These are phyloP conservation scores for Eupithecia exiguata DNA, from an alignment of 2,888 invertebrate species.

Conservation along the genomic window DNA sequence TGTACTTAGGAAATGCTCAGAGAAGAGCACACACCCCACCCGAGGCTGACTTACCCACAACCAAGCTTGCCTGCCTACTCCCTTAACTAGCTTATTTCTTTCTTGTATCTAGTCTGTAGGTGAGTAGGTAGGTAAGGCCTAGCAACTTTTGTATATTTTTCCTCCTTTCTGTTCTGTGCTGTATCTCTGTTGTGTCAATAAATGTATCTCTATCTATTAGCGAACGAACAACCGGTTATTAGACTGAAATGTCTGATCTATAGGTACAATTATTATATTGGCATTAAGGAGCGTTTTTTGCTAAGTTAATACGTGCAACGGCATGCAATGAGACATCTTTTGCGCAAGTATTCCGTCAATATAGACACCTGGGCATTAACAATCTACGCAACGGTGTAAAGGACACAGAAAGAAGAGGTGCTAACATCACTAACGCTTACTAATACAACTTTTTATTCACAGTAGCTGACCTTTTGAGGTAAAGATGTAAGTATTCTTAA, in stretches of 20 bases:
- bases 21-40: too few relatives aligned
- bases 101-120: too few relatives aligned
- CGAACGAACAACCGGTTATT: background rate
- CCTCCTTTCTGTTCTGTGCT: too few relatives aligned
- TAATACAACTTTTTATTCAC: slow-evolving; percentile 41
- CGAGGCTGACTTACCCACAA: too few relatives aligned
- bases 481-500: slow-evolving; percentile 17
- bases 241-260: background rate
- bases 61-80: too few relatives aligned
- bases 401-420: slow-evolving; percentile 42
- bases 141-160: too few relatives aligned
- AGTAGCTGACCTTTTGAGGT: slow-evolving; percentile 40
- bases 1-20: too few relatives aligned
- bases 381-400: slow-evolving; percentile 38
- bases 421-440: slow-evolving; percentile 30
- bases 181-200: too few relatives aligned
- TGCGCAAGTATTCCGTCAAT: slow-evolving; percentile 39
- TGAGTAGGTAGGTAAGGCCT: too few relatives aligned
- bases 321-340: slow-evolving; percentile 30
- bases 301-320: slow-evolving; percentile 17
- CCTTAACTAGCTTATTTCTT: too few relatives aligned
- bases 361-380: slow-evolving; percentile 18
- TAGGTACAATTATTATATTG: background rate
- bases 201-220: too few relatives aligned
- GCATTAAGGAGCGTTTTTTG: slow-evolving; percentile 10